phyloP scores from a whole-genome alignment of 2,113 vertebrate genomes.

The Catharus minimus region DNA sequence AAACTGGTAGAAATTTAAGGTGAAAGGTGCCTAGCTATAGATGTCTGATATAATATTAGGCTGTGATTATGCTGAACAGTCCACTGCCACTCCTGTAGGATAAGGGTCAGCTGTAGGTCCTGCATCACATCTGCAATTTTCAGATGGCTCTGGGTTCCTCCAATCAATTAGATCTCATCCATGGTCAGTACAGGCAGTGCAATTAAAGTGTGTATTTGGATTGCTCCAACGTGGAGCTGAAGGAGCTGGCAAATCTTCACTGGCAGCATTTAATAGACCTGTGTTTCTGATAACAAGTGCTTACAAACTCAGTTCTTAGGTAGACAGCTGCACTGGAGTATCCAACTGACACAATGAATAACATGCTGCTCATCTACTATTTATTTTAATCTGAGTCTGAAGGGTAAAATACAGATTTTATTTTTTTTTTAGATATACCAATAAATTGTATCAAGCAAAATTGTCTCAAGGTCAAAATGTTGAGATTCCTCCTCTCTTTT shows the following conservation, averaged over 20 bases:
- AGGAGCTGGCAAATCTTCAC: background rate
- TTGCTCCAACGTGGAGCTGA: background rate
- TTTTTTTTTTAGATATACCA: background rate
- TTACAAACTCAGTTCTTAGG: background rate
- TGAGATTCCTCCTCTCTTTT: background rate
- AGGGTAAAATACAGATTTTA: background rate
- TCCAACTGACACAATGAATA: fast-evolving
- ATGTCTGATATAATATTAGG: background rate
- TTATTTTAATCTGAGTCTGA: background rate
- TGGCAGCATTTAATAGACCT: background rate
- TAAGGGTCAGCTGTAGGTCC: background rate
- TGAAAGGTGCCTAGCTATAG: background rate
- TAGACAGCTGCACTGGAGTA: background rate
- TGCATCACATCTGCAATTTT: background rate
- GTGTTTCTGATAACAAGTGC: background rate
- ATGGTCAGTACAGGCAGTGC: background rate
- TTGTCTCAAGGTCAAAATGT: background rate
- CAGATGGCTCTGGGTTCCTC: background rate
- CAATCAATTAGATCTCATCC: background rate
- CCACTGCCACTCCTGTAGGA: background rate
- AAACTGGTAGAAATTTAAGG: background rate
- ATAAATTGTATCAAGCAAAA: background rate
- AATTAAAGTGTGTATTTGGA: background rate
- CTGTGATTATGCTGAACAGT: background rate
- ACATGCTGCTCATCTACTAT: background rate